phyloP scores from a whole-genome alignment of 1,140 invertebrate species.

The Rhynchophorus ferrugineus region DNA sequence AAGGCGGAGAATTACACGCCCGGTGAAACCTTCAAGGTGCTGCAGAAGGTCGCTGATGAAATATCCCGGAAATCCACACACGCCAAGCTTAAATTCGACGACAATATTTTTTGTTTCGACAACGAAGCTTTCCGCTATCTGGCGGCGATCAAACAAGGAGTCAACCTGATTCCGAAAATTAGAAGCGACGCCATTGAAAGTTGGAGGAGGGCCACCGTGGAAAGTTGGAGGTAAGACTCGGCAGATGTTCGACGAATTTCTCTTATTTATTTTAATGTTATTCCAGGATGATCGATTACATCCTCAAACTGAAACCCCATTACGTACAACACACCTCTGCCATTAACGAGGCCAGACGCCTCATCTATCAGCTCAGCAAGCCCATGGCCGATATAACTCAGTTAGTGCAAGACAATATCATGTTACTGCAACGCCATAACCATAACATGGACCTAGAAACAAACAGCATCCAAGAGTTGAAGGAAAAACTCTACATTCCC shows the following conservation, averaged over 20 bases:
- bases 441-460: constrained; percentile 5
- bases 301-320: constrained; percentile 31
- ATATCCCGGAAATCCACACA: constrained; percentile 22
- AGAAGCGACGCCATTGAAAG: too few species aligned
- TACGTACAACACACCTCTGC: constrained; percentile 29
- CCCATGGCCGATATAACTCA: constrained; percentile 37
- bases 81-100: constrained; percentile 21
- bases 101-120: constrained; percentile 35
- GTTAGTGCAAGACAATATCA: constrained; percentile 32
- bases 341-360: constrained; percentile 34
- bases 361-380: constrained; percentile 32
- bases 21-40: constrained; percentile 24
- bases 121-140: constrained; percentile 35
- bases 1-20: constrained; percentile 29
- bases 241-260: too few species aligned
- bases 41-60: constrained; percentile 19
- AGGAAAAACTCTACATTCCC: constrained; percentile 33
- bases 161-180: too few species aligned
- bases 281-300: constrained; percentile 31
- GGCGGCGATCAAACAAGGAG: constrained; percentile 22
- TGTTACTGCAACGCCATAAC: constrained; percentile 25
- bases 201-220: too few species aligned
- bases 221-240: too few species aligned
- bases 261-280: too few species aligned
- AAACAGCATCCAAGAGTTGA: constrained; percentile 28